Evolutionary conservation across 2,113 vertebrate species (phyloP), one percentile per base, ranked within the genome.

Genomic region (Nanorana parkeri): DNA sequence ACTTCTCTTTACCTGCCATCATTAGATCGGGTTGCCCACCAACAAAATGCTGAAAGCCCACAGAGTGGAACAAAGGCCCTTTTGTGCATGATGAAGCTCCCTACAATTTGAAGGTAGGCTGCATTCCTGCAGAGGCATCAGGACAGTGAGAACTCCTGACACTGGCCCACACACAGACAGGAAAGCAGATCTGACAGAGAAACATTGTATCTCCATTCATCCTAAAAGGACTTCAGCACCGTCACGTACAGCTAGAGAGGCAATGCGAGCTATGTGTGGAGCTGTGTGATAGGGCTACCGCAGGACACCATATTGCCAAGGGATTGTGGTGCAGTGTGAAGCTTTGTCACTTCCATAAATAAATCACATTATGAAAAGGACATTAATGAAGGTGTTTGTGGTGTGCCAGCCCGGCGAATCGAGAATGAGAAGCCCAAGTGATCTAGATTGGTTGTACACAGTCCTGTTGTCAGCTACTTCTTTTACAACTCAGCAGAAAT

Each of bases 341-440:
- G 21, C 54, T 19, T 60, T 60, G 78, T 47, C 29, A 2, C 54
- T 61, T 68, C 78, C 78, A 80, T 80, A 80, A 68, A 80, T 80
- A 69, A 61, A 36, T 58, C 16, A 17, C 54, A 80, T 80, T 71
- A 69, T 80, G 66, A 80, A 68, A 69, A 80, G 66, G 66, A 61
- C 78, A 71, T 80, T 79, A 79, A 69, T 69, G 51, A 69, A 80
- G 26, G 67, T 69, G 78, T 69, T 80, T 80, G 78, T 80, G 78
- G 67, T 80, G 17, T n/a, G 11, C 66, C 67, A 68, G 21, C 11
- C 64, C 6, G 56, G 28, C 68, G 20, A 20, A 60, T 20, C 28
- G 21, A 79, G 17, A 32, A 60, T 55, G 21, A 79, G 17, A 32
- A 60, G 54, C 64, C 54, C 52, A 26, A 61, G 65, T 51, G 52